A percentile compares a stretch with the other conserved stretches of the same genome.
Evolutionary conservation across 2,888 invertebrate genomes (phyloP).

Genomic region (Microctonus brassicae): DNA sequence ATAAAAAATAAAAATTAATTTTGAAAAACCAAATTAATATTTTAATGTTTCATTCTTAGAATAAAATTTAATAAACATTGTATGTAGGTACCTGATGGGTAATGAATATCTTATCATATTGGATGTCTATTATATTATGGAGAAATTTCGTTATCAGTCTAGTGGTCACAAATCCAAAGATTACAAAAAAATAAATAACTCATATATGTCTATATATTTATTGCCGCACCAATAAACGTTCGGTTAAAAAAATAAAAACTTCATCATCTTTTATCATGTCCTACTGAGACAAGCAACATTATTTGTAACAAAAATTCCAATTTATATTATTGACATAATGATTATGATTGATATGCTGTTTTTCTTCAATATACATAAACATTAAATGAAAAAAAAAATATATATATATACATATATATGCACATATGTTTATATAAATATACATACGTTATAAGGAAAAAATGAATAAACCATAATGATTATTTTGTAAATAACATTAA

Average conservation of each 20-base stretch:
- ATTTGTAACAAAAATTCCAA: not conserved
- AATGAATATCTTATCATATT: not conserved
- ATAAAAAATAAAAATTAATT: not conserved
- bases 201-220: not conserved
- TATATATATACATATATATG: too few relatives aligned
- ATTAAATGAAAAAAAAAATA: too few relatives aligned
- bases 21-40: not conserved
- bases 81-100: too few relatives aligned
- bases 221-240: not conserved
- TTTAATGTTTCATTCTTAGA: too few relatives aligned
- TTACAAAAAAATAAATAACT: not conserved
- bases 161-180: not conserved
- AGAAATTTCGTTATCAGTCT: not conserved
- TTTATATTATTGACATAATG: not conserved
- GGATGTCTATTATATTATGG: not conserved
- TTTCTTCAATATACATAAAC: not conserved
- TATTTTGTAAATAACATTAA: too few relatives aligned
- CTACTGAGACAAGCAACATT: slow-evolving; percentile 1
- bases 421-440: not conserved
- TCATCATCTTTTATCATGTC: not conserved
- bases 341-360: not conserved
- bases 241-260: not conserved
- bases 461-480: too few relatives aligned
- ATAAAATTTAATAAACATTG: too few relatives aligned
- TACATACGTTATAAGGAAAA: too few relatives aligned